phyloP scores from a whole-genome alignment of 2,113 vertebrate species.

The Pygathrix nemaeus region DNA sequence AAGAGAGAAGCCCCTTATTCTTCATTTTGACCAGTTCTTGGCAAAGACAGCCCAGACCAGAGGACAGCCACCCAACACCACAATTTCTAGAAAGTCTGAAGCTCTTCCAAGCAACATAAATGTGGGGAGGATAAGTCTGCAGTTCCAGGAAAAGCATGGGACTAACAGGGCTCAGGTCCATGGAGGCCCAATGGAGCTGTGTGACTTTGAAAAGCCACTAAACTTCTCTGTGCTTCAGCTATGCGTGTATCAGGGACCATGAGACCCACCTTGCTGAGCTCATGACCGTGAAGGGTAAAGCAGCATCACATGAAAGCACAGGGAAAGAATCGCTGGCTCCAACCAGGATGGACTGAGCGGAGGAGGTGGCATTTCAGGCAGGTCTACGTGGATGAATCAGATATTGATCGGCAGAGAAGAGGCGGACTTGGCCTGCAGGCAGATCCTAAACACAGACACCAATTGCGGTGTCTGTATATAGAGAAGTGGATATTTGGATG shows the following conservation, averaged over 20 bases:
- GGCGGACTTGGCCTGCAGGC: not conserved
- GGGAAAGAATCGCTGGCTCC: not conserved
- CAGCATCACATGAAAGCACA: not conserved
- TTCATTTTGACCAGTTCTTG: not conserved
- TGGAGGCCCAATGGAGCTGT: not conserved
- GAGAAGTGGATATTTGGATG: too few species aligned
- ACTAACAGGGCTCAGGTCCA: not conserved
- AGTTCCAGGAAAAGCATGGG: not conserved
- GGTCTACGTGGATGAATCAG: not conserved
- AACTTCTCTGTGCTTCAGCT: not conserved
- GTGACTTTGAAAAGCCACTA: not conserved
- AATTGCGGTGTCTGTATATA: too few species aligned
- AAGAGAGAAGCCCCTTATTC: not conserved
- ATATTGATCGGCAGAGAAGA: not conserved
- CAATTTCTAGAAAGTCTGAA: not conserved
- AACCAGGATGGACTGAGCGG: not conserved
- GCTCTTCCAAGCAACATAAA: not conserved
- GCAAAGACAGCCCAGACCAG: not conserved
- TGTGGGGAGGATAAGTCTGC: too few species aligned
- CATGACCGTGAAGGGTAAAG: not conserved
- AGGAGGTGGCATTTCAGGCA: not conserved
- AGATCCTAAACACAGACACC: not conserved
- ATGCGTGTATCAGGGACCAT: fast-evolving
- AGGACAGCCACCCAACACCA: too few species aligned
- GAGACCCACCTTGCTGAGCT: not conserved